These are phyloP conservation scores for Silurus meridionalis DNA, from an alignment of 2,113 vertebrate genomes.

Conservation along the genomic window DNA sequence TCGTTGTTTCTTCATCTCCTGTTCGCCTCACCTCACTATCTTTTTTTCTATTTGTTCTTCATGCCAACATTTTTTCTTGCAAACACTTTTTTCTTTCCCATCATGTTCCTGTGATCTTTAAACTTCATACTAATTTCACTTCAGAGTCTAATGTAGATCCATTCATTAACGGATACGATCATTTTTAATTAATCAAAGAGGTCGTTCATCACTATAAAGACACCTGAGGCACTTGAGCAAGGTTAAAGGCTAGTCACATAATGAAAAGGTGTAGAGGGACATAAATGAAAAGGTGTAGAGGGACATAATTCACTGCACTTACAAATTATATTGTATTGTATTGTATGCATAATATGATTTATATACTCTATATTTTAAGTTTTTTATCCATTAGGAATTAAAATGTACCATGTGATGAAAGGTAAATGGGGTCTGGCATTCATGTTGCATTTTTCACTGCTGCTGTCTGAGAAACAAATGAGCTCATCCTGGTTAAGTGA, in stretches of 20 bases:
- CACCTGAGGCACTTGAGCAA: constrained; percentile 56
- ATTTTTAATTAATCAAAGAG: constrained; percentile 7
- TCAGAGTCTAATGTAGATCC: not conserved
- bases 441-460: not conserved
- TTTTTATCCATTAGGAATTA: not conserved
- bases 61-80: not conserved
- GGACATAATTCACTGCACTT: not conserved
- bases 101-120: not conserved
- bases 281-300: constrained; percentile 18
- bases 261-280: constrained; percentile 6
- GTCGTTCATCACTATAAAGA: constrained; percentile 3
- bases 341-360: not conserved
- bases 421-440: not conserved
- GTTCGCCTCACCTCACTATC: constrained; percentile 6
- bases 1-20: not conserved
- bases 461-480: not conserved
- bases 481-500: not conserved
- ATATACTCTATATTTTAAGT: not conserved
- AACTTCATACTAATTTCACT: constrained; percentile 15
- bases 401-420: not conserved
- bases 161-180: constrained; percentile 4
- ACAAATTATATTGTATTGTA: not conserved
- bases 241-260: constrained; percentile 51
- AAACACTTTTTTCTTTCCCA: constrained; percentile 14
- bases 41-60: not conserved